A percentile compares a stretch with the other conserved stretches of the same genome.
phyloP scores from a whole-genome alignment of 2,113 vertebrate species.

The Mungos mungo region DNA sequence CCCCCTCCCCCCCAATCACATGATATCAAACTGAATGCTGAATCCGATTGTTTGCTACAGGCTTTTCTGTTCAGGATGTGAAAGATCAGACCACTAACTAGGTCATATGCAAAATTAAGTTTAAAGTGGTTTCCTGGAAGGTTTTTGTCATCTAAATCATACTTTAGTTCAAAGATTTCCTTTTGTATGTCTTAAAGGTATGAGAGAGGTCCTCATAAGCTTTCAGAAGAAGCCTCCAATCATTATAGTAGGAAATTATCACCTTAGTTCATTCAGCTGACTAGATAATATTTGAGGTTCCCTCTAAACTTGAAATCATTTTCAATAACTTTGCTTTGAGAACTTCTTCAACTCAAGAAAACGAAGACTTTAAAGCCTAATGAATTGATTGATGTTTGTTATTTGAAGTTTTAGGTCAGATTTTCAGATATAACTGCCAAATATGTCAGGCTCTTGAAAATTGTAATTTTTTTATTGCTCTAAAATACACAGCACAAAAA shows the following conservation, averaged over 20 bases:
- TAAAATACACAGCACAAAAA: not conserved
- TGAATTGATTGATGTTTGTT: not conserved
- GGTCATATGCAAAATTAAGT: not conserved
- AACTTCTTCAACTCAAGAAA: not conserved
- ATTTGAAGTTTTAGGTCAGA: not conserved
- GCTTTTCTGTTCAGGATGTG: not conserved
- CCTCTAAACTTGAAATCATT: not conserved
- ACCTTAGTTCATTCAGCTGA: not conserved
- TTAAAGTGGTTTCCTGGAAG: not conserved
- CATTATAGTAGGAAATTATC: not conserved
- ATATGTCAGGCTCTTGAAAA: not conserved
- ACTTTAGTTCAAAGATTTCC: not conserved
- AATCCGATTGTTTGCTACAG: not conserved
- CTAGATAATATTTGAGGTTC: not conserved
- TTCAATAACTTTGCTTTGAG: conserved; percentile 20
- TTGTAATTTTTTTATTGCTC: not conserved
- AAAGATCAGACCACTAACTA: not conserved
- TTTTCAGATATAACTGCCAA: not conserved
- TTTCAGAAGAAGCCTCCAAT: not conserved
- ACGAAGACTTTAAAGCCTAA: conserved; percentile 1
- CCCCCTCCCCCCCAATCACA: not conserved
- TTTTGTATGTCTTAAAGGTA: not conserved
- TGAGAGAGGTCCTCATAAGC: not conserved
- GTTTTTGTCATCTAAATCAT: conserved; percentile 8
- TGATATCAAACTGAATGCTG: not conserved